phyloP scores from a whole-genome alignment of 1,140 invertebrate genomes.

The Periplaneta americana region DNA sequence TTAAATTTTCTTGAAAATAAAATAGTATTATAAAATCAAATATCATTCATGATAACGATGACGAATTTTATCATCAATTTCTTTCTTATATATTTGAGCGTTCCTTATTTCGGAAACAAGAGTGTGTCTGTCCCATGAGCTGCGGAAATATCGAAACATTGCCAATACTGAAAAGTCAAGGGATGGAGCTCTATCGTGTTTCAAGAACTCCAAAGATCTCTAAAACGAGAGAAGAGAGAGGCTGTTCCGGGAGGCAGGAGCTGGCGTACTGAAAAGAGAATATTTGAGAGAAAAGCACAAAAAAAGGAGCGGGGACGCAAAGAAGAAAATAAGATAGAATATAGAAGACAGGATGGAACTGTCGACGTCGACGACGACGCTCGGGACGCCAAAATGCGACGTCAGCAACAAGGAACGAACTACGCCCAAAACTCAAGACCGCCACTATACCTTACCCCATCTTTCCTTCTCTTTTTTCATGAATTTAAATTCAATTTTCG shows the following conservation, averaged over 20 bases:
- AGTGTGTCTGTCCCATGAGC: too few relatives aligned
- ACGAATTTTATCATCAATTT: too few relatives aligned
- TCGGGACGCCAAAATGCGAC: background rate
- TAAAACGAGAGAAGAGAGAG: too few relatives aligned
- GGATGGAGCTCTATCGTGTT: background rate
- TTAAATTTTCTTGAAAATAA: too few relatives aligned
- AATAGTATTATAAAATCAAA: too few relatives aligned
- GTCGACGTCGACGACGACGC: background rate
- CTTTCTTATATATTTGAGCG: too few relatives aligned
- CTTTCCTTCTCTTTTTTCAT: constrained; percentile 34
- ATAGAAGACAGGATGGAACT: background rate
- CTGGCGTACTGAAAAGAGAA: background rate
- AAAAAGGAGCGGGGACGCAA: background rate
- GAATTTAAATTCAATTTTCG: constrained; percentile 38
- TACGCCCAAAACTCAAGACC: background rate
- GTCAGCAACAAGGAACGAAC: background rate
- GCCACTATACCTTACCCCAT: constrained; percentile 7
- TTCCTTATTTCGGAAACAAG: too few relatives aligned
- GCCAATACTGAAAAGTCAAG: background rate
- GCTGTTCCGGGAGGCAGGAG: background rate
- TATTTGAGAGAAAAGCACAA: background rate
- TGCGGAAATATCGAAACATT: too few relatives aligned
- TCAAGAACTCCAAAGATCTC: background rate
- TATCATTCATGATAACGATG: too few relatives aligned
- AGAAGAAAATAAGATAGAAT: background rate